Evolutionary conservation across 2,113 vertebrate species (phyloP).

Genomic region (Pica pica): DNA sequence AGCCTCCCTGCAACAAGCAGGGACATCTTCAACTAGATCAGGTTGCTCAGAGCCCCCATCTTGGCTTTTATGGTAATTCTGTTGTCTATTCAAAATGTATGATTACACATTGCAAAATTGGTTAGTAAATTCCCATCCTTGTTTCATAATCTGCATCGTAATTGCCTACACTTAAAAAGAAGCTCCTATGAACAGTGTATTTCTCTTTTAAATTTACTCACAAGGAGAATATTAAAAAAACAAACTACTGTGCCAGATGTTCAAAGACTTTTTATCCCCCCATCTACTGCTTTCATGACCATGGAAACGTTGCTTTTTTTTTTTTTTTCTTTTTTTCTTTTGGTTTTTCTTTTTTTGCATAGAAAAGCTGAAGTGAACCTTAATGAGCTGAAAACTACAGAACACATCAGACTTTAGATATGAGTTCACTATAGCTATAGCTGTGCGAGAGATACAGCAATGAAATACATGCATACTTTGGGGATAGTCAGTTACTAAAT

Average conservation of each 20-base stretch:
- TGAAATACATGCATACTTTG: background rate
- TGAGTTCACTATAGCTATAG: background rate
- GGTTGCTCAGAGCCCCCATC: background rate
- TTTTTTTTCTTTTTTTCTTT: background rate
- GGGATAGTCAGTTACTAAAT: background rate
- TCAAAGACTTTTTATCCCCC: background rate
- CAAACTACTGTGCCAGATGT: background rate
- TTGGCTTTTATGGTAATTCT: background rate
- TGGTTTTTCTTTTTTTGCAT: background rate
- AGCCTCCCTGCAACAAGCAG: background rate
- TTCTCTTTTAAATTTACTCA: background rate
- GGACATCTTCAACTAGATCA: background rate
- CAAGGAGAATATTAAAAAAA: background rate
- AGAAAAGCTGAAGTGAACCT: background rate
- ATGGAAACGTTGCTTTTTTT: background rate
- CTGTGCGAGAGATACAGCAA: background rate
- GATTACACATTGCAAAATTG: background rate
- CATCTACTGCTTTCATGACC: background rate
- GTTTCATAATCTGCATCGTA: background rate
- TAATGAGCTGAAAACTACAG: slow-evolving; percentile 8
- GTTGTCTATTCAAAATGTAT: background rate
- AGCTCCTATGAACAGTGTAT: background rate
- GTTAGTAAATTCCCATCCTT: background rate
- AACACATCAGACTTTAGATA: background rate
- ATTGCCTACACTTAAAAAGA: background rate